Evolutionary conservation across 92 coral and sea anemone species (phyloP).

Genomic region (Porites lobata): DNA sequence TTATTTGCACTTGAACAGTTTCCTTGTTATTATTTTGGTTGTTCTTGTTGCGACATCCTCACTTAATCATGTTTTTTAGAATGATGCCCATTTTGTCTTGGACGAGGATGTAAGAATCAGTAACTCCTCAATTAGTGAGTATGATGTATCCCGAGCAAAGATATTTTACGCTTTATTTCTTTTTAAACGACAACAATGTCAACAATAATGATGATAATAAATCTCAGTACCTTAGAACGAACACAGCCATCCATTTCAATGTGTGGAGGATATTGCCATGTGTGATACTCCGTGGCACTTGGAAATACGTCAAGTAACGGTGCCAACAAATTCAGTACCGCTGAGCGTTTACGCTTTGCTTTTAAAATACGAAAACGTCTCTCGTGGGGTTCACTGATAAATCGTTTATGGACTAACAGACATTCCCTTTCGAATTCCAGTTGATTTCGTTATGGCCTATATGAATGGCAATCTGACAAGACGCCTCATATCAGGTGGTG

Average conservation of each 20-base stretch:
- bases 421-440: constrained; percentile 49
- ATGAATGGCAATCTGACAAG: constrained; percentile 83
- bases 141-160: background rate
- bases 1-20: background rate
- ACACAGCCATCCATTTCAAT: no score
- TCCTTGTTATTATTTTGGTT: background rate
- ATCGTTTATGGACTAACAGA: background rate
- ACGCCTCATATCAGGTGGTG: constrained; percentile 78
- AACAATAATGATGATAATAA: no score
- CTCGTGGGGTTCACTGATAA: no score
- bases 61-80: constrained; percentile 54
- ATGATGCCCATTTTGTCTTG: constrained; percentile 90
- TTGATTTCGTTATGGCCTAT: constrained; percentile 92
- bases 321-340: no score
- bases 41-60: background rate
- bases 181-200: no score
- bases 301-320: no score
- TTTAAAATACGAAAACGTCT: background rate
- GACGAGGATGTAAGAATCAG: constrained; percentile 73
- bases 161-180: background rate
- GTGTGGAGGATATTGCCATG: no score
- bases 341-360: no score
- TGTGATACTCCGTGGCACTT: no score
- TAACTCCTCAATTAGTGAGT: constrained; percentile 83
- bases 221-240: no score